Evolutionary conservation across 2,888 invertebrate genomes (phyloP).

Genomic region (Anoncus sp.): DNA sequence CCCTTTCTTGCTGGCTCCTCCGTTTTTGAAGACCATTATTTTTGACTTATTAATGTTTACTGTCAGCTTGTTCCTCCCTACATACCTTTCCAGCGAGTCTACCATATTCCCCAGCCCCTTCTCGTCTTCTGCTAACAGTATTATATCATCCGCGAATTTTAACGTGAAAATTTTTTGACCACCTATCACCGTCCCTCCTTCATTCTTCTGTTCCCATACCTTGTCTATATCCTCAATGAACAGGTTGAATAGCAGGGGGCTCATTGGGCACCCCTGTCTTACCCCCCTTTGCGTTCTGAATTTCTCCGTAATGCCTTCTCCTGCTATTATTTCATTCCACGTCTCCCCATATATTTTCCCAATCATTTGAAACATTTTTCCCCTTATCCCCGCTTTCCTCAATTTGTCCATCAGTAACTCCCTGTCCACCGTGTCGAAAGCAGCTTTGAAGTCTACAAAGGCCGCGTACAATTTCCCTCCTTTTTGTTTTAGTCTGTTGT

Average conservation of each 20-base stretch:
- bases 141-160: conserved; percentile 63
- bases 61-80: conserved; percentile 29
- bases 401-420: not conserved
- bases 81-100: conserved; percentile 35
- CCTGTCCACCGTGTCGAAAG: conserved; percentile 3
- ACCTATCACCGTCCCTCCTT: conserved; percentile 56
- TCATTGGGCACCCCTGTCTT: too few relatives aligned
- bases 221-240: conserved; percentile 59
- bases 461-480: not conserved
- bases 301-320: conserved; percentile 18
- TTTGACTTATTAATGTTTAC: conserved; percentile 55
- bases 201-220: conserved; percentile 24
- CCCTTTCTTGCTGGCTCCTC: conserved; percentile 41
- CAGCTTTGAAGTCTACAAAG: not conserved
- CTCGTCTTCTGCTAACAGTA: conserved; percentile 42
- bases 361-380: conserved; percentile 32
- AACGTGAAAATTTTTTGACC: conserved; percentile 51
- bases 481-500: not conserved
- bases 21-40: conserved; percentile 55
- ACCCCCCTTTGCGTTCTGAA: too few relatives aligned
- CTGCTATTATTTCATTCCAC: conserved; percentile 45
- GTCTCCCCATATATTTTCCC: conserved; percentile 45
- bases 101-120: conserved; percentile 47
- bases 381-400: conserved; percentile 25
- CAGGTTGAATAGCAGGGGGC: conserved; percentile 41